Evolutionary conservation across 1,140 invertebrate genomes (phyloP).

Genomic region (Pristionchus pacificus): DNA sequence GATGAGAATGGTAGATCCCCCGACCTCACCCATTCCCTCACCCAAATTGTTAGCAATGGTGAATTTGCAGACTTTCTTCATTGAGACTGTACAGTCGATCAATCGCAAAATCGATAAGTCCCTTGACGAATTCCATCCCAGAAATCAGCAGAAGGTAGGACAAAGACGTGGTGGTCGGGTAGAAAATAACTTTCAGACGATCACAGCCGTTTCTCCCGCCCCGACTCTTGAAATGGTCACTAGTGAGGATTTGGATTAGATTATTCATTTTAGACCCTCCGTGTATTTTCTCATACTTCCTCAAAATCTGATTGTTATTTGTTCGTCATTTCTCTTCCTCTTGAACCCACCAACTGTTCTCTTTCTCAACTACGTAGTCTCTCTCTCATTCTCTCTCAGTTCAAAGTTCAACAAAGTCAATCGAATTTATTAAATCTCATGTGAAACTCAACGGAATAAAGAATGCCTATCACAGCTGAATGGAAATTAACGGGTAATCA

Average conservation of each 20-base stretch:
- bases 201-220: not conserved
- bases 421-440: not conserved
- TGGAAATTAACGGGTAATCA: not conserved
- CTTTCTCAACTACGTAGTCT: no score
- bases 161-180: not conserved
- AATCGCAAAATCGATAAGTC: not conserved
- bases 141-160: not conserved
- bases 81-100: not conserved
- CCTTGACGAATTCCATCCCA: not conserved
- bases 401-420: not conserved
- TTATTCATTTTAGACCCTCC: no score
- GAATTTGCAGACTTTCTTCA: not conserved
- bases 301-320: no score
- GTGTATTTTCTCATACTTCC: no score
- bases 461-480: not conserved
- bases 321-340: no score
- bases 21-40: no score
- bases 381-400: not conserved
- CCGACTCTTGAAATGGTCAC: no score
- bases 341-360: not conserved
- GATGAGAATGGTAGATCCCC: no score
- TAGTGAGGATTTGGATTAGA: no score
- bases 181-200: not conserved
- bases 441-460: not conserved
- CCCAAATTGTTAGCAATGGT: no score